A percentile compares a stretch with the other conserved stretches of the same genome.
These are phyloP conservation scores for Podabrus alpinus DNA, from an alignment of 2,888 invertebrate species.

Conservation along the genomic window DNA sequence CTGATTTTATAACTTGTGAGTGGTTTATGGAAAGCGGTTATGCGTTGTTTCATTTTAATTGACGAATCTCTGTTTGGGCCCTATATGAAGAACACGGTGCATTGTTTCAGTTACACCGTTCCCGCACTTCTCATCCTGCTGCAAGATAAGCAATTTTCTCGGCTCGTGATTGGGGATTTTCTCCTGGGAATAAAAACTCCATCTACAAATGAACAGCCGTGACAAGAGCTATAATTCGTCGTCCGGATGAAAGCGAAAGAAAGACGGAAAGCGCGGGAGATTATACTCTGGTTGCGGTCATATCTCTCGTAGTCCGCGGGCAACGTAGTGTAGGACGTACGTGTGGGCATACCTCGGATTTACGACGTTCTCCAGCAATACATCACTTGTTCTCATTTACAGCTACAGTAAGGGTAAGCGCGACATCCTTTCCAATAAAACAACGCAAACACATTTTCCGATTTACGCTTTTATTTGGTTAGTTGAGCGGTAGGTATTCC, in stretches of 20 bases:
- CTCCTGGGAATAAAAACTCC: constrained; percentile 70
- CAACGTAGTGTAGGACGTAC: constrained; percentile 29
- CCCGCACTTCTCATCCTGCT: constrained; percentile 44
- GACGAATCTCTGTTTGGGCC: constrained; percentile 45
- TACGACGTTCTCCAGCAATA: constrained; percentile 43
- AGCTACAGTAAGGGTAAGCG: constrained; percentile 43
- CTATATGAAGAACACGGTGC: constrained; percentile 40
- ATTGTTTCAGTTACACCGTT: constrained; percentile 40
- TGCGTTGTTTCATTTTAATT: constrained; percentile 46
- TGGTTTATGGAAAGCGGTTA: neutral
- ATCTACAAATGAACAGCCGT: constrained; percentile 74
- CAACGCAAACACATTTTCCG: constrained; percentile 33
- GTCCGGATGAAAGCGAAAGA: constrained; percentile 54
- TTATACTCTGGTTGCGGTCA: constrained; percentile 45
- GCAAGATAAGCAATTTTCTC: constrained; percentile 69
- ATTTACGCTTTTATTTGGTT: constrained; percentile 26
- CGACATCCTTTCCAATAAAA: constrained; percentile 48
- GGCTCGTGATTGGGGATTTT: constrained; percentile 70
- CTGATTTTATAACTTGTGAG: neutral
- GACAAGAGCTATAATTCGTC: constrained; percentile 72
- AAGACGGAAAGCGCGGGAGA: constrained; percentile 47
- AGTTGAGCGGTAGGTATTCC: constrained; percentile 10
- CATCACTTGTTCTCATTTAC: constrained; percentile 48
- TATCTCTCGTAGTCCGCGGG: constrained; percentile 39
- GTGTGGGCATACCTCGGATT: constrained; percentile 40